Conservation (phyloP, 2,113 vertebrate genomes). For the Lampris megalopsis region DNA sequence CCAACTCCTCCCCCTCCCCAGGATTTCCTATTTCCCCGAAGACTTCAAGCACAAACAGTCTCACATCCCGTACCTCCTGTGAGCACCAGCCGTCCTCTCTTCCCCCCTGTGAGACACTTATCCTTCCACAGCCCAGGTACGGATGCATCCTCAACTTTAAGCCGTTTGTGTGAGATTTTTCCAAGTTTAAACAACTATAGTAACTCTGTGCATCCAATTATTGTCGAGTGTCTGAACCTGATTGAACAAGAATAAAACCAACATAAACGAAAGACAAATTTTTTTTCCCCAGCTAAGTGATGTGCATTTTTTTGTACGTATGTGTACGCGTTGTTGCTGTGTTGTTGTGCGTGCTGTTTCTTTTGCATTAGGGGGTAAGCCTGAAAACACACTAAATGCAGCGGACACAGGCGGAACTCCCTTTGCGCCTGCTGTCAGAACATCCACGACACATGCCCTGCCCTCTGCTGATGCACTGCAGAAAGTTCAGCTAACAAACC, state of each 20-base stretch:
- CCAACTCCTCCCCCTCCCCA: slow-evolving; percentile 24
- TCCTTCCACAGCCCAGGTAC: slow-evolving; percentile 67
- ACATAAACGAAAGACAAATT: too few relatives aligned
- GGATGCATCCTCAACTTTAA: neutral
- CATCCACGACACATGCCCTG: slow-evolving; percentile 32
- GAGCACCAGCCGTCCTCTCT: slow-evolving; percentile 44
- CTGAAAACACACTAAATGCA: slow-evolving; percentile 31
- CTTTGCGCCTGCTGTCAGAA: slow-evolving; percentile 43
- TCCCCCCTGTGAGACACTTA: slow-evolving; percentile 72
- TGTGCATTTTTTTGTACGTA: too few relatives aligned
- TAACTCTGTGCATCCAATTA: neutral
- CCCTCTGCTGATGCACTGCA: slow-evolving; percentile 67
- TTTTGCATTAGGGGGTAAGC: slow-evolving; percentile 28
- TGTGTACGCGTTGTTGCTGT: neutral
- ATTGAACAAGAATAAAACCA: too few relatives aligned
- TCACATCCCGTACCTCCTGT: slow-evolving; percentile 26
- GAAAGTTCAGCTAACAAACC: slow-evolving; percentile 42
- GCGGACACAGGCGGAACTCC: slow-evolving; percentile 7
- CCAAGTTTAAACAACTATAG: neutral
- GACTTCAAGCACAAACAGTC: slow-evolving; percentile 30
- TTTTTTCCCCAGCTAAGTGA: too few relatives aligned
- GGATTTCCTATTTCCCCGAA: slow-evolving; percentile 81
- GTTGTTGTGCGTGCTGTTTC: neutral
- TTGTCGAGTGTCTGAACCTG: too few relatives aligned
- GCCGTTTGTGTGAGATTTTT: neutral